These are phyloP conservation scores for Daktulosphaira vitifoliae DNA, from an alignment of 1,140 invertebrate genomes.

Conservation along the genomic window DNA sequence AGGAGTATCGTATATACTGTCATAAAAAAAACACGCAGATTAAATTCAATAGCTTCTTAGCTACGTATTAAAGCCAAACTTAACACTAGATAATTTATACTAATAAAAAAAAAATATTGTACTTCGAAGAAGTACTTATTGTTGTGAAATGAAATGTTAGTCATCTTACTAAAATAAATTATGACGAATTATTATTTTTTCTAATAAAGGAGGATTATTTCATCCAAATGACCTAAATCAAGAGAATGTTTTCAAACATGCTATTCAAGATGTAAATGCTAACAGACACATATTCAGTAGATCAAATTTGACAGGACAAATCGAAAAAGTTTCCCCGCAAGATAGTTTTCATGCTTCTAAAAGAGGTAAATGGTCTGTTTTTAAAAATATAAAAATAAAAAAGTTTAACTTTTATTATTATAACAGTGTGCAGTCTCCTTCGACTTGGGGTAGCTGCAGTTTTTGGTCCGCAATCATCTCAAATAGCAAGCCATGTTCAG, in stretches of 20 bases:
- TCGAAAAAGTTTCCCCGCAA: conserved; percentile 76
- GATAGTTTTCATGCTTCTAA: conserved; percentile 88
- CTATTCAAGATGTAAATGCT: conserved; percentile 79
- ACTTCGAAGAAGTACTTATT: no score
- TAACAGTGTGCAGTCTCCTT: conserved; percentile 79
- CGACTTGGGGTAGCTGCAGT: conserved; percentile 82
- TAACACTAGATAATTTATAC: no score
- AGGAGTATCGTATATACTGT: no score
- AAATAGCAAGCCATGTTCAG: conserved; percentile 85
- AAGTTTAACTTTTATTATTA: conserved; percentile 2
- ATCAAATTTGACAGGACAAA: conserved; percentile 71
- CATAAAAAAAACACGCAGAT: no score
- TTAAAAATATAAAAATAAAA: no score
- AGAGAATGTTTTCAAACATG: conserved; percentile 81
- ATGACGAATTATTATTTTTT: no score
- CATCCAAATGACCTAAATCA: conserved; percentile 74
- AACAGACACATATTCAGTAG: conserved; percentile 70
- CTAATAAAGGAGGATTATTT: conserved; percentile 87
- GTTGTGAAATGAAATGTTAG: no score
- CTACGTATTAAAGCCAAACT: no score
- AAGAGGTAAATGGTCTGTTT: conserved; percentile 51
- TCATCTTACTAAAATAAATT: no score
- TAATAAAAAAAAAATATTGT: no score
- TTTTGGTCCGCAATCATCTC: conserved; percentile 83
- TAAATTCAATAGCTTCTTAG: no score